A percentile compares a stretch with the other conserved stretches of the same genome.
These are phyloP conservation scores for Cavia porcellus DNA, from an alignment of 2,113 vertebrate genomes.

Conservation along the genomic window DNA sequence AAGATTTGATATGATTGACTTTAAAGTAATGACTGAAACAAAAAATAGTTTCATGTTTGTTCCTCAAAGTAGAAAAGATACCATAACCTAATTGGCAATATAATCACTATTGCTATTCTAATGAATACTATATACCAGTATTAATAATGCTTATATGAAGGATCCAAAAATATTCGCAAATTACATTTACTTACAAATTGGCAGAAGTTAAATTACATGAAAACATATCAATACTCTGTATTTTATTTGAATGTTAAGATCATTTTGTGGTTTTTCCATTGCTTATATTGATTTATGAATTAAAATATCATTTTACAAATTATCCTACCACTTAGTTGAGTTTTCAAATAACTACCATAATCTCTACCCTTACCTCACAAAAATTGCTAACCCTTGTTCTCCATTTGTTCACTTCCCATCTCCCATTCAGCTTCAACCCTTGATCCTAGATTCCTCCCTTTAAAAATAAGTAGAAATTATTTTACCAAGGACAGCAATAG, in stretches of 20 bases:
- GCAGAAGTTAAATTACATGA: not conserved
- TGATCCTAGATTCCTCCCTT: not conserved
- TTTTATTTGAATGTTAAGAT: not conserved
- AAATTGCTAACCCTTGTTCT: not conserved
- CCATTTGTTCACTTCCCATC: not conserved
- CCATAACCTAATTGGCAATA: not conserved
- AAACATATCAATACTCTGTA: not conserved
- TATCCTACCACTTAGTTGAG: not conserved
- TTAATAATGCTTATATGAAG: not conserved
- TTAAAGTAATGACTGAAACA: slow-evolving; percentile 1
- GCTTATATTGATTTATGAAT: not conserved
- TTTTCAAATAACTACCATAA: not conserved
- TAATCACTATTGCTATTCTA: not conserved
- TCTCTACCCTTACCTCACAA: not conserved
- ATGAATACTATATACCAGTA: not conserved
- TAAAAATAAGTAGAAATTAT: not conserved
- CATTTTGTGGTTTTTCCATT: not conserved
- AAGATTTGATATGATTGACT: not conserved
- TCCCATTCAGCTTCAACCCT: not conserved
- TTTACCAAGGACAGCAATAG: not conserved
- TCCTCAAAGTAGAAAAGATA: not conserved
- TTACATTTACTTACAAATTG: not conserved
- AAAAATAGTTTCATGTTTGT: not conserved
- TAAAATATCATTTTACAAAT: not conserved
- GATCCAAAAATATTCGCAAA: not conserved